Percentiles rank a stretch among this genome's conserved stretches.
phyloP scores from a whole-genome alignment of 2,888 invertebrate genomes.

The Galeruca laticollis region DNA sequence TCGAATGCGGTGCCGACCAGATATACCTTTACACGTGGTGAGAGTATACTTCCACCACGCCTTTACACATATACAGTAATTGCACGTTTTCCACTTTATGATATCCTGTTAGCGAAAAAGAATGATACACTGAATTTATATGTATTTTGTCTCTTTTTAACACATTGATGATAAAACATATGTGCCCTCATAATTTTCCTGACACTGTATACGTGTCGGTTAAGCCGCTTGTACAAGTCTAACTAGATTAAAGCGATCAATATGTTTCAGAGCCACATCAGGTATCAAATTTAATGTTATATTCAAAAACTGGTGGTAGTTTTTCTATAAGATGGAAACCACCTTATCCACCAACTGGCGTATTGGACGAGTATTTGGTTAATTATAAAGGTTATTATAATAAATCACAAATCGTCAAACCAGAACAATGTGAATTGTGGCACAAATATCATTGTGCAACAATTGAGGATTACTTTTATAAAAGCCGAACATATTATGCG shows the following conservation, averaged over 20 bases:
- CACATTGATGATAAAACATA: no score
- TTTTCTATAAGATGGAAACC: conserved; percentile 53
- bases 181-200: no score
- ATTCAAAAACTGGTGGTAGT: conserved; percentile 44
- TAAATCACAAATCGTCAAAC: background rate
- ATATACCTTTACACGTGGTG: no score
- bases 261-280: conserved; percentile 44
- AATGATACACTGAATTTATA: no score
- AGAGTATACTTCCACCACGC: no score
- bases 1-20: no score
- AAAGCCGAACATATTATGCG: conserved; percentile 8
- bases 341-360: conserved; percentile 57
- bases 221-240: no score
- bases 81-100: no score
- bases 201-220: no score
- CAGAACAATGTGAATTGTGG: conserved; percentile 46
- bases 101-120: no score
- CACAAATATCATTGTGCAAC: conserved; percentile 46
- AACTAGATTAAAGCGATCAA: background rate
- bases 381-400: background rate
- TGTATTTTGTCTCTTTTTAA: no score
- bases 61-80: no score
- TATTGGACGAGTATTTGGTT: conserved; percentile 47
- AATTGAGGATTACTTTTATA: conserved; percentile 14
- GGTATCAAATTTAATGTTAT: conserved; percentile 36